Percentiles rank a stretch among this genome's conserved stretches.
These are phyloP conservation scores for Fukomys damarensis DNA, from an alignment of 2,113 vertebrate genomes.

Conservation along the genomic window DNA sequence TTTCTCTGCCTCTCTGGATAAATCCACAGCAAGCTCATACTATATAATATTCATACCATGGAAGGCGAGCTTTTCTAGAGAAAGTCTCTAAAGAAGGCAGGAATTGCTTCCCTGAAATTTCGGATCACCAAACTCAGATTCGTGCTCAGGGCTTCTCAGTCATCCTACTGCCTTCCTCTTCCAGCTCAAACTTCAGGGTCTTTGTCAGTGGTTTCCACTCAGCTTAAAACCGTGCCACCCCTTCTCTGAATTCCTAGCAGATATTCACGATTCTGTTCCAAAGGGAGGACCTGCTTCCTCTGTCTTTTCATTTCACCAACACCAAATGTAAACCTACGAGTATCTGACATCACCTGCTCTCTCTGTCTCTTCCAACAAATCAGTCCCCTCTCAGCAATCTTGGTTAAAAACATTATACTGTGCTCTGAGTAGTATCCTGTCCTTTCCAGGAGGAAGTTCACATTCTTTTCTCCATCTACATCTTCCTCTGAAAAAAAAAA, in stretches of 20 bases:
- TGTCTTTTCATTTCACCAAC: not conserved
- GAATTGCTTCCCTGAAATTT: not conserved
- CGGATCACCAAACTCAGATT: not conserved
- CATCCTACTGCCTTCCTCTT: too few relatives aligned
- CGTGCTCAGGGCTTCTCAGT: not conserved
- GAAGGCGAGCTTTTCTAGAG: not conserved
- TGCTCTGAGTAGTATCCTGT: not conserved
- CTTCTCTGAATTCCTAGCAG: not conserved
- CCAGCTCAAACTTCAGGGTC: not conserved
- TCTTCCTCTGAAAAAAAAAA: not conserved
- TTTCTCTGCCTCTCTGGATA: not conserved
- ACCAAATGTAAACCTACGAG: not conserved
- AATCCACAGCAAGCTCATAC: not conserved
- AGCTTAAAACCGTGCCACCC: not conserved
- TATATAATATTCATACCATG: not conserved
- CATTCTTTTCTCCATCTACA: not conserved
- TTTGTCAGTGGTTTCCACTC: not conserved
- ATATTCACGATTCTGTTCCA: not conserved
- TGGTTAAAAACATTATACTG: too few relatives aligned
- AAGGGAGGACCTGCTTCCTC: not conserved
- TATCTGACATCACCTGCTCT: accelerated
- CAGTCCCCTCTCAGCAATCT: too few relatives aligned
- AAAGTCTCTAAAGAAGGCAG: not conserved
- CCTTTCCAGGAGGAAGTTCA: not conserved
- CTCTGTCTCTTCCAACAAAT: not conserved